Percentiles rank a stretch among this genome's conserved stretches.
Conservation (phyloP, 2,113 vertebrate species). For the Sterrhoptilus dennistouni region DNA sequence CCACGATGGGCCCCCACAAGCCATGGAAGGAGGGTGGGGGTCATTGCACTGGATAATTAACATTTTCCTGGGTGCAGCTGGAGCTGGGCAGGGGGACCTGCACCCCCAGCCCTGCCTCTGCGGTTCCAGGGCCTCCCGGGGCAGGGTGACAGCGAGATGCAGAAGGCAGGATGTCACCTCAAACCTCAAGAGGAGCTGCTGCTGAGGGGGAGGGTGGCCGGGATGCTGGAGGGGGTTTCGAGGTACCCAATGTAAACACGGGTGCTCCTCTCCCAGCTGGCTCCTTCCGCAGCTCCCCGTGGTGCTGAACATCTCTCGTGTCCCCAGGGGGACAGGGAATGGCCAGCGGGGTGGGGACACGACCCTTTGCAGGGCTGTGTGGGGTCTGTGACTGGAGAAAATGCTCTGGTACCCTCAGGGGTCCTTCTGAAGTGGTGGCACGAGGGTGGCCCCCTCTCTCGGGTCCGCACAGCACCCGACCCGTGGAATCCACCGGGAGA, state of each 20-base stretch:
- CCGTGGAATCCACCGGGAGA: rapidly evolving
- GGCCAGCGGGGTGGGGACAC: rapidly evolving
- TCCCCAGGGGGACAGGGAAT: rapidly evolving
- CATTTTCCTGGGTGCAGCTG: rapidly evolving
- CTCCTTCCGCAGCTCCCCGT: background rate
- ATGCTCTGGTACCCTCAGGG: background rate
- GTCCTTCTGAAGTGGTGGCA: background rate
- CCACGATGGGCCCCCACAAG: rapidly evolving
- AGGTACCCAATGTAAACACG: background rate
- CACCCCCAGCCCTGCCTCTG: background rate
- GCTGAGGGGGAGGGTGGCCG: background rate
- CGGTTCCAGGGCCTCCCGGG: conserved; percentile 19
- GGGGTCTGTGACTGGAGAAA: background rate
- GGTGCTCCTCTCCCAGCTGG: background rate
- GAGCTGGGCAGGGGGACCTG: background rate
- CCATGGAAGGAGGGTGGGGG: rapidly evolving
- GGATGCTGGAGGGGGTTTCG: background rate
- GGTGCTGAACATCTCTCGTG: rapidly evolving
- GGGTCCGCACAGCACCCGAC: rapidly evolving
- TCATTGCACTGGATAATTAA: rapidly evolving
- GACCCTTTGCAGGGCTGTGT: rapidly evolving
- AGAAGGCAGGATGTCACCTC: conserved; percentile 61
- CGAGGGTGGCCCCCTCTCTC: rapidly evolving
- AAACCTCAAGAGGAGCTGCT: conserved; percentile 56
- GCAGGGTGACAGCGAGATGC: background rate